Percentiles rank a stretch among this genome's conserved stretches.
Conservation (phyloP, 1,140 invertebrate genomes). For the Sweltsa coloradensis region DNA sequence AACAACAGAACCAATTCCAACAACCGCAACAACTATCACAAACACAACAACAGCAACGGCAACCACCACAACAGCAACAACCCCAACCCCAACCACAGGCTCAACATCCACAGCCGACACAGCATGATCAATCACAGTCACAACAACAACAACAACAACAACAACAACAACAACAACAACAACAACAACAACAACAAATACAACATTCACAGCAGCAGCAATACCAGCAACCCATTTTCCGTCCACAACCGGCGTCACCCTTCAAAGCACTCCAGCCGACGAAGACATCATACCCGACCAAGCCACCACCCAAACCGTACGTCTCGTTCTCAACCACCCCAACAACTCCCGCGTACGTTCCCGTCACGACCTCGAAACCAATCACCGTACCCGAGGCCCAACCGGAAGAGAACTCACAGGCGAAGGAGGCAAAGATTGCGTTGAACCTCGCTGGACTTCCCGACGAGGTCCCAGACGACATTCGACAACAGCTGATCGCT, state of each 20-base stretch:
- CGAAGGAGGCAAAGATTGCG: constrained; percentile 33
- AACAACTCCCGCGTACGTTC: constrained; percentile 11
- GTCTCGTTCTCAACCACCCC: background rate
- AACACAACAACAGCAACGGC: constrained; percentile 31
- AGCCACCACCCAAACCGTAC: background rate
- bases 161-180: constrained; percentile 12
- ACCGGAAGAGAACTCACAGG: background rate
- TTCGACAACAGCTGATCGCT: constrained; percentile 66
- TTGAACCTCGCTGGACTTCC: constrained; percentile 49
- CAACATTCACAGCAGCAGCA: constrained; percentile 3
- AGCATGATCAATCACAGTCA: constrained; percentile 14
- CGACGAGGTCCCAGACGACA: constrained; percentile 75
- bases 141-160: constrained; percentile 11
- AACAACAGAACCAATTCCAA: constrained; percentile 14
- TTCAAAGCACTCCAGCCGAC: constrained; percentile 14
- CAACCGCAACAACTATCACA: constrained; percentile 29
- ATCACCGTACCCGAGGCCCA: constrained; percentile 19
- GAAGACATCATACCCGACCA: constrained; percentile 12
- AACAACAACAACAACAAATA: constrained; percentile 4
- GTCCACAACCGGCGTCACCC: constrained; percentile 12
- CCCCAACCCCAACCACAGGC: too few species aligned
- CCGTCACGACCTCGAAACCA: constrained; percentile 19
- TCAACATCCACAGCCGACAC: constrained; percentile 18
- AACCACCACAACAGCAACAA: constrained; percentile 19
- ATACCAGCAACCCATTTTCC: constrained; percentile 11